Percentiles rank a stretch among this genome's conserved stretches.
These are phyloP conservation scores for Drymonia ruficornis DNA, from an alignment of 2,888 invertebrate species.

Conservation along the genomic window DNA sequence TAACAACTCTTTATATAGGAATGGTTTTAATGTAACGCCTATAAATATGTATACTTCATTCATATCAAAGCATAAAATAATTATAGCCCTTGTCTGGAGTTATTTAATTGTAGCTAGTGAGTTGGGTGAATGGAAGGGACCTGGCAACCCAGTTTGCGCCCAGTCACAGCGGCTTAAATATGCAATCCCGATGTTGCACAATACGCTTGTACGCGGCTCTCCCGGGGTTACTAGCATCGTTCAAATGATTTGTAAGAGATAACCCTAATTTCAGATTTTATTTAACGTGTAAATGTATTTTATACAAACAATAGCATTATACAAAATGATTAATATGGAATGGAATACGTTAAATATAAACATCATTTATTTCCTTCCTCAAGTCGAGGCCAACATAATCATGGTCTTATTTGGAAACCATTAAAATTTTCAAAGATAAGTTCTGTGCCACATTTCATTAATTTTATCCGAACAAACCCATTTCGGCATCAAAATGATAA, in stretches of 20 bases:
- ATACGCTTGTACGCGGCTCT: conserved; percentile 50
- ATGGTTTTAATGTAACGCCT: not conserved
- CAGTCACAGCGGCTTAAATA: conserved; percentile 58
- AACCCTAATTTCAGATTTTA: conserved; percentile 26
- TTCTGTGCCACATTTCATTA: conserved; percentile 36
- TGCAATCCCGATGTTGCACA: conserved; percentile 62
- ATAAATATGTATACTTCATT: not conserved
- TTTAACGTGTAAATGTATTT: conserved; percentile 1
- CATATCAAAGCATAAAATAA: not conserved
- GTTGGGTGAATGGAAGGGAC: conserved; percentile 10
- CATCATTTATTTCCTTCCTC: conserved; percentile 4
- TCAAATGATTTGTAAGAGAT: conserved; percentile 56
- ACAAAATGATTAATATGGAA: not conserved
- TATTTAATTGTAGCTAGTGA: not conserved
- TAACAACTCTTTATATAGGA: not conserved
- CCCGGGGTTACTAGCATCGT: conserved; percentile 47
- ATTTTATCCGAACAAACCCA: conserved; percentile 25
- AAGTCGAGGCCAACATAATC: conserved; percentile 50
- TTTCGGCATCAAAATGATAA: conserved; percentile 33
- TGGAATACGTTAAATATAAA: not conserved
- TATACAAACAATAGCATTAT: not conserved
- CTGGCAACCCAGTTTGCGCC: conserved; percentile 36
- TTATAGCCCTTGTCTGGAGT: not conserved
- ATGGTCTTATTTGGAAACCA: conserved; percentile 45
- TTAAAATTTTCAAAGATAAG: conserved; percentile 44